Evolutionary conservation across 2,113 vertebrate genomes (phyloP).

Genomic region (Coregonus clupeaformis): DNA sequence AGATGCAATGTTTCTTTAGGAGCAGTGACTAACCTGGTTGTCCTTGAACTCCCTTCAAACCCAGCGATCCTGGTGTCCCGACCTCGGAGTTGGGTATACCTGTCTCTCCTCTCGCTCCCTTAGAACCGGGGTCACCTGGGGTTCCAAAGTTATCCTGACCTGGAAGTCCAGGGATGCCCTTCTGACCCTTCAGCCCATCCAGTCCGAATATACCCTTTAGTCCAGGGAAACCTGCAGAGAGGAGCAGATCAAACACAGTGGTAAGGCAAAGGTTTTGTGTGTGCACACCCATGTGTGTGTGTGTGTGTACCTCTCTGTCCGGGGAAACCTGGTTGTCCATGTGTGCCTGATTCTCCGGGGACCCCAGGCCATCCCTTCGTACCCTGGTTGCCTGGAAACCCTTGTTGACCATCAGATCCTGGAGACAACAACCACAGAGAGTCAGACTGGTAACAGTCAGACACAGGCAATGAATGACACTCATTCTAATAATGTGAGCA

Average conservation of each 20-base stretch:
- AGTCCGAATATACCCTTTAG: conserved; percentile 80
- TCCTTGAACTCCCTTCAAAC: conserved; percentile 82
- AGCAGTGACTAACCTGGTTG: conserved; percentile 74
- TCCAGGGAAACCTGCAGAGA: conserved; percentile 81
- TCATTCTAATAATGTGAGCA: background rate
- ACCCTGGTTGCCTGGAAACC: conserved; percentile 82
- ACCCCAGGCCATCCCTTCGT: conserved; percentile 76
- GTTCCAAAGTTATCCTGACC: conserved; percentile 80
- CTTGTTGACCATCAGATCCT: conserved; percentile 84
- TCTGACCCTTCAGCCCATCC: conserved; percentile 88
- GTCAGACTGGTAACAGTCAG: background rate
- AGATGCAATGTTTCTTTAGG: background rate
- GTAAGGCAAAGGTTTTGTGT: background rate
- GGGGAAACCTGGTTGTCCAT: conserved; percentile 74
- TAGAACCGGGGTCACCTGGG: conserved; percentile 75
- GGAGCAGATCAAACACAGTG: conserved; percentile 6
- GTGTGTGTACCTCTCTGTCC: conserved; percentile 79
- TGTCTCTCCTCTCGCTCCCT: conserved; percentile 79
- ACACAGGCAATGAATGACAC: background rate
- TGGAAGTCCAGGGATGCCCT: conserved; percentile 81
- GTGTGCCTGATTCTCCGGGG: conserved; percentile 76
- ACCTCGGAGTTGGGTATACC: conserved; percentile 77
- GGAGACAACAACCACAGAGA: background rate
- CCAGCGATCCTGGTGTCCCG: conserved; percentile 74
- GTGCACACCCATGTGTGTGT: background rate